Percentiles rank a stretch among this genome's conserved stretches.
Conservation (phyloP, 2,797 vertebrate genomes). For the Lacerta bilineata region DNA sequence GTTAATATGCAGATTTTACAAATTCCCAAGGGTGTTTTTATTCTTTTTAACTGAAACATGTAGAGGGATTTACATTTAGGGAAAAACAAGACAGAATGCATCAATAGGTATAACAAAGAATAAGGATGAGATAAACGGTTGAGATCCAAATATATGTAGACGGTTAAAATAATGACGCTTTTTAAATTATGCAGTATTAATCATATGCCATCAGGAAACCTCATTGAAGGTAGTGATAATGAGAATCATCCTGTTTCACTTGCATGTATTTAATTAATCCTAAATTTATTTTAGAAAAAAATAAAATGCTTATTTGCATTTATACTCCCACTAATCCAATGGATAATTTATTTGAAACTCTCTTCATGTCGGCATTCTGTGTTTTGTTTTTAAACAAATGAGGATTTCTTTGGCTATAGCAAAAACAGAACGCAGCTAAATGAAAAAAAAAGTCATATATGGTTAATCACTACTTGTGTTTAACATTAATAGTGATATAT, state of each 20-base stretch:
- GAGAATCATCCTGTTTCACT: constrained; percentile 3
- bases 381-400: constrained; percentile 11
- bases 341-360: background rate
- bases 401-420: background rate
- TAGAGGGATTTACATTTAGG: background rate
- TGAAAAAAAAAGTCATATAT: constrained; percentile 19
- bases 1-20: background rate
- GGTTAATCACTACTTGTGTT: rapidly evolving
- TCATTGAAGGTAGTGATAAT: constrained; percentile 13
- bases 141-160: background rate
- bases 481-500: background rate
- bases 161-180: background rate
- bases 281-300: constrained; percentile 25
- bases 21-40: constrained; percentile 5
- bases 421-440: constrained; percentile 10
- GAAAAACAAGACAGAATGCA: constrained; percentile 1
- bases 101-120: constrained; percentile 28
- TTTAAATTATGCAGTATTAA: constrained; percentile 18
- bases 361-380: background rate
- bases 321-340: constrained; percentile 12
- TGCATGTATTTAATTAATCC: constrained; percentile 9
- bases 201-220: constrained; percentile 25
- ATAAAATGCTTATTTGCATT: background rate
- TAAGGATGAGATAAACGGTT: background rate
- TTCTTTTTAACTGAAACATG: background rate